Base-by-base conservation (phyloP, 2,113 vertebrate species). In the Furnarius figulus region DNA sequence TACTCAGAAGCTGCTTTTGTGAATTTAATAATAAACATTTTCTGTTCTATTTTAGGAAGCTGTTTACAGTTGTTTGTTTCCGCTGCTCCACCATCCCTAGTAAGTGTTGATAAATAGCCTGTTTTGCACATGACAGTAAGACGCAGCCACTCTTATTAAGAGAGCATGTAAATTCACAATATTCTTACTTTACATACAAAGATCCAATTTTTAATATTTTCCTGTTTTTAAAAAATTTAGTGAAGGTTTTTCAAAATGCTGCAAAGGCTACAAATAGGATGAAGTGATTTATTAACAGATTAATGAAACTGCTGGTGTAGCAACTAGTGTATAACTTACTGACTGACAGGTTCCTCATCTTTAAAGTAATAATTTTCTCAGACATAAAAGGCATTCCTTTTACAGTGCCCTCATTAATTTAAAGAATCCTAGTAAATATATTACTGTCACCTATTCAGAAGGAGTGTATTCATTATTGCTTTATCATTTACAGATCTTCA, bases 351-450 rank as follows among this genome's bases (percentile, higher is more conserved):
- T 90, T 96, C 72, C 93, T 95, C 77, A 93, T 87, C 55, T 89
- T 96, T 97, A 93, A 92, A 94, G 92, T 93, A 72, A 96, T 67
- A 89, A 66, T 96, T 96, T 97, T 95, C 44, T 95, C 77, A 79
- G 65, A 31, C 67, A 87, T 83, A 70, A 71, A 91, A 92, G 16
- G 5, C 33, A 94, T 91, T 95, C 39, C 27, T 96, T 79, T 91
- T 79, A 93, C 78, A 52, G 35, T 80, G 19, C 27, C 47, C 40
- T 90, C 31, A 53, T 86, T 78, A 74, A 94, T 90, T 87, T 90
- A 67, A 96, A 86, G 17, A 33, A 74, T 94, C 35, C 70, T 65
- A 37, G 85, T 95, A 95, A 96, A 93, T 90, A 42, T 31, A 74
- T 87, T 85, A 71, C 44, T 28, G 21, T 87, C n/a, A 79, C 39